Percentiles rank a stretch among this genome's conserved stretches.
Evolutionary conservation across 2,113 vertebrate genomes (phyloP).

Genomic region (Sinocyclocheilus maitianheensis): DNA sequence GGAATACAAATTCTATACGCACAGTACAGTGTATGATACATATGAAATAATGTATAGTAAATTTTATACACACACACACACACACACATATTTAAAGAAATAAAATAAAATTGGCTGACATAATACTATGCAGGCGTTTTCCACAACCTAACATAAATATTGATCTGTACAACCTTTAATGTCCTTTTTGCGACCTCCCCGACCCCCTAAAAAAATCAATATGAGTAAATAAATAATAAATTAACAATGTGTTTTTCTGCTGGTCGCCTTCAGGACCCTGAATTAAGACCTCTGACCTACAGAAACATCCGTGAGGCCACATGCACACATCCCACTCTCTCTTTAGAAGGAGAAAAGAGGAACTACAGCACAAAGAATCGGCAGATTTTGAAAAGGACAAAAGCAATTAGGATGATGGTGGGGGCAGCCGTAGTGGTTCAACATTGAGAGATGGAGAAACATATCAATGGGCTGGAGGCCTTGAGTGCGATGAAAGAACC

Average conservation of each 20-base stretch:
- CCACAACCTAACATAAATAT: background rate
- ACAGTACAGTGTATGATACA: background rate
- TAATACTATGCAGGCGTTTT: background rate
- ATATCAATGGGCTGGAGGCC: conserved; percentile 33
- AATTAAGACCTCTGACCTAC: background rate
- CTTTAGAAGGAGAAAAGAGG: background rate
- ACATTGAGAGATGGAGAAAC: conserved; percentile 10
- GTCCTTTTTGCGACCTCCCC: background rate
- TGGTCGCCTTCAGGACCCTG: conserved; percentile 13
- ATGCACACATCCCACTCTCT: background rate
- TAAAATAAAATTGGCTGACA: background rate
- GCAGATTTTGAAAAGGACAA: conserved; percentile 1
- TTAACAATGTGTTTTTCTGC: background rate
- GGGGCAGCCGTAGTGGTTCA: background rate
- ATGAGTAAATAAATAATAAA: conserved; percentile 24
- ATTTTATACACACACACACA: no score
- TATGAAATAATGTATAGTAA: no score
- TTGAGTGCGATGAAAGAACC: conserved; percentile 50
- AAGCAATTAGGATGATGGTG: conserved; percentile 7
- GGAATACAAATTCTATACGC: background rate
- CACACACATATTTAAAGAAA: background rate
- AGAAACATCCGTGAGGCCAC: background rate
- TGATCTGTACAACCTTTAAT: conserved; percentile 12
- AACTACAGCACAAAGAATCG: background rate
- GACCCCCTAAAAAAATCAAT: conserved; percentile 1